Conservation (phyloP, 2,888 invertebrate species). For the Hemaris fuciformis region DNA sequence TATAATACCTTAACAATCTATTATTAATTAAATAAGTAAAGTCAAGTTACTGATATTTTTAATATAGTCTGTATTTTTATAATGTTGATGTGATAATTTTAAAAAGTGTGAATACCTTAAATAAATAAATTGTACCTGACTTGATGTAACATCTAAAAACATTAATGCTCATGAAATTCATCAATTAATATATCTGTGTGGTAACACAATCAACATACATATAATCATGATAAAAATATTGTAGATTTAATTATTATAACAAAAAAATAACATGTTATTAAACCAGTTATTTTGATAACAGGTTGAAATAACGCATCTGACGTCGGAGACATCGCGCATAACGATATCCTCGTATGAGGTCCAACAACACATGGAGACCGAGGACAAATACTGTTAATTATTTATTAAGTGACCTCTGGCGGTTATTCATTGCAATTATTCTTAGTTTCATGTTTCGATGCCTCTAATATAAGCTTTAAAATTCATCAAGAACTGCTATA, state of each 20-base stretch:
- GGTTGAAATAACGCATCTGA: constrained; percentile 67
- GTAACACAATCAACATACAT: too few relatives aligned
- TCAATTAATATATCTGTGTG: too few relatives aligned
- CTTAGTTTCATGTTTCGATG: constrained; percentile 20
- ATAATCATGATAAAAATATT: too few relatives aligned
- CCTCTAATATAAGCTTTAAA: too few relatives aligned
- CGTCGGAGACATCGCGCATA: constrained; percentile 65
- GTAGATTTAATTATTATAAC: too few relatives aligned
- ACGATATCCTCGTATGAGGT: constrained; percentile 66
- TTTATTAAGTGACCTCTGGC: constrained; percentile 11
- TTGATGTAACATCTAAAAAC: too few relatives aligned
- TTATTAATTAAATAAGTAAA: neutral
- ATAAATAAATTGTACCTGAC: too few relatives aligned
- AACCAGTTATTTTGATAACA: constrained; percentile 33
- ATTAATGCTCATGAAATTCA: too few relatives aligned
- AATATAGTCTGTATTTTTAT: neutral
- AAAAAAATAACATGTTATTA: neutral
- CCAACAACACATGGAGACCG: constrained; percentile 39
- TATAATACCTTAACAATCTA: neutral
- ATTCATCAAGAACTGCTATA: too few relatives aligned
- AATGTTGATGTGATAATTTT: neutral
- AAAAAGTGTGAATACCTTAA: too few relatives aligned
- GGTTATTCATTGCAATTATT: constrained; percentile 18
- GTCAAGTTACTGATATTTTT: neutral
- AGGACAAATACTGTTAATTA: constrained; percentile 38